Conservation (phyloP, 2,113 vertebrate genomes). For the Copsychus sechellarum region DNA sequence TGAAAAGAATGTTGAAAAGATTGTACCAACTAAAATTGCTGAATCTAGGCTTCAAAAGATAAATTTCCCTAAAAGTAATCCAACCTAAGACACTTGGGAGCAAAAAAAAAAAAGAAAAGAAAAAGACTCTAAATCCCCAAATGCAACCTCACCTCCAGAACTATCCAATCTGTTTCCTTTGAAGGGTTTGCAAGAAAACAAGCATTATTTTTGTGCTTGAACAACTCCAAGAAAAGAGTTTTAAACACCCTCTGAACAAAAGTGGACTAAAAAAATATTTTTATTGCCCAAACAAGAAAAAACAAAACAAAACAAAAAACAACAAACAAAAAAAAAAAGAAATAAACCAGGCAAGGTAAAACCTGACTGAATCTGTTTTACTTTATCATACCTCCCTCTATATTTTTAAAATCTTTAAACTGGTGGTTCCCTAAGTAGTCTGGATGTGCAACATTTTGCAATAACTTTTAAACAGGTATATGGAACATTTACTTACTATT, state of each 20-base stretch:
- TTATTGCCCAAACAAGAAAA: not conserved
- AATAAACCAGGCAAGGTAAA: not conserved
- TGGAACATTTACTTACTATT: not conserved
- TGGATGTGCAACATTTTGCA: not conserved
- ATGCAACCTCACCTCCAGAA: not conserved
- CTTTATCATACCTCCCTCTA: not conserved
- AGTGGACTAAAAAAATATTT: not conserved
- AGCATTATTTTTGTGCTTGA: not conserved
- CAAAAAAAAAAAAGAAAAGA: not conserved
- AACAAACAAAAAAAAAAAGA: no score
- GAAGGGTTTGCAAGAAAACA: not conserved
- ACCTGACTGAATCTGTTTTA: not conserved
- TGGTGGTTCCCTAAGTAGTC: not conserved
- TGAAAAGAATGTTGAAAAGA: not conserved
- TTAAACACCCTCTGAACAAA: not conserved
- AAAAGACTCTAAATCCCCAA: not conserved
- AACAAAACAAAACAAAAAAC: fast-evolving
- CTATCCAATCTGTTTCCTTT: not conserved
- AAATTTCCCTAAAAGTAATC: not conserved
- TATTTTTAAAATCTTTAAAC: not conserved
- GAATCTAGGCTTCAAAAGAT: not conserved
- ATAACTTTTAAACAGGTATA: not conserved
- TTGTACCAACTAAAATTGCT: not conserved
- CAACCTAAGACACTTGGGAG: not conserved
- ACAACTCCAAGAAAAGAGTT: not conserved